phyloP scores from a whole-genome alignment of 2,797 vertebrate genomes.

The Poecile montanus region DNA sequence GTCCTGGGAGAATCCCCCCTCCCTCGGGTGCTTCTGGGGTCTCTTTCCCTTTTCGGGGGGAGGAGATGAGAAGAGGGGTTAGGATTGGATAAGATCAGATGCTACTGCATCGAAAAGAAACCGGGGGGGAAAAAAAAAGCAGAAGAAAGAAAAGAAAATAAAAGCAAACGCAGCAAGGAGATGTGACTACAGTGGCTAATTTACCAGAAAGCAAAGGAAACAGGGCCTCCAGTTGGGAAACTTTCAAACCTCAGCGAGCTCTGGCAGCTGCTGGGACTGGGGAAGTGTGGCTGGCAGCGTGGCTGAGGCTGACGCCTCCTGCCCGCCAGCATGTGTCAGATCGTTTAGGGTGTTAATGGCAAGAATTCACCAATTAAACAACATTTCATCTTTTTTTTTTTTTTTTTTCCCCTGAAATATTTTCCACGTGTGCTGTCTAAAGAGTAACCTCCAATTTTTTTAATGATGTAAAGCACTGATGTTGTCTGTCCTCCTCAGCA shows the following conservation, averaged over 20 bases:
- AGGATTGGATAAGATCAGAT: background rate
- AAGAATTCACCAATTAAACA: conserved; percentile 1
- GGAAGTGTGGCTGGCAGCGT: background rate
- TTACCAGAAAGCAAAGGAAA: background rate
- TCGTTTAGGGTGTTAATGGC: background rate
- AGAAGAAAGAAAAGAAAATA: background rate
- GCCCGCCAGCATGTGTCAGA: background rate
- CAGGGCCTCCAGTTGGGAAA: background rate
- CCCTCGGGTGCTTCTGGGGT: background rate
- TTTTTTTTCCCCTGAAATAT: background rate
- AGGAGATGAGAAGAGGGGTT: background rate
- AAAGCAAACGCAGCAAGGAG: background rate
- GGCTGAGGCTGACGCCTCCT: background rate
- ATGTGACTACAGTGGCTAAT: background rate
- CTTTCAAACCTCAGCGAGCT: background rate
- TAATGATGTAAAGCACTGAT: background rate
- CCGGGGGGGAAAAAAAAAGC: background rate
- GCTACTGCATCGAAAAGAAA: background rate
- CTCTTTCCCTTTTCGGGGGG: background rate
- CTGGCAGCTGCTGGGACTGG: background rate
- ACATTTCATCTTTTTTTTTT: background rate
- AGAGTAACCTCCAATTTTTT: background rate
- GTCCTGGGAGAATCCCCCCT: background rate
- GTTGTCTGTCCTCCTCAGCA: background rate
- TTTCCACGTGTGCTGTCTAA: background rate